Conservation (phyloP, 2,888 invertebrate genomes). For the Lithophane leautieri region DNA sequence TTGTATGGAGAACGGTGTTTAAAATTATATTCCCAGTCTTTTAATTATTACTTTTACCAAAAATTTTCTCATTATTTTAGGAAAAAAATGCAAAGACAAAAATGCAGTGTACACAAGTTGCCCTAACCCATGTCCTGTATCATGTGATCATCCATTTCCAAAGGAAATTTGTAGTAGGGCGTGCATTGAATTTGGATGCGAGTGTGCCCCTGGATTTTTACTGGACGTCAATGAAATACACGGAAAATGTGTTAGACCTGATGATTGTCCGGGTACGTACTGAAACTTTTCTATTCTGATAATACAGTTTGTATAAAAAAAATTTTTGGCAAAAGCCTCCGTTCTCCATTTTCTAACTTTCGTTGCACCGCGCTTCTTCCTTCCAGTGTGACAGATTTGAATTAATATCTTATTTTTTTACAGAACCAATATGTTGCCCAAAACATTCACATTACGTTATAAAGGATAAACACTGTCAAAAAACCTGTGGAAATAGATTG, state of each 20-base stretch:
- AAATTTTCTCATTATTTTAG: slow-evolving; percentile 20
- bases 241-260: slow-evolving; percentile 42
- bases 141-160: slow-evolving; percentile 62
- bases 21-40: too few relatives aligned
- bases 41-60: too few relatives aligned
- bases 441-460: slow-evolving; percentile 30
- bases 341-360: too few relatives aligned
- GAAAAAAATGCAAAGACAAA: slow-evolving; percentile 17
- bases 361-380: accelerated
- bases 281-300: neutral
- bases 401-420: neutral
- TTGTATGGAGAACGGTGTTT: too few relatives aligned
- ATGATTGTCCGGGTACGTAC: slow-evolving; percentile 49
- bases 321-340: too few relatives aligned
- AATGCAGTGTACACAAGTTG: slow-evolving; percentile 17
- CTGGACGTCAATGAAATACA: neutral
- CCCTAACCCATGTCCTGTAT: slow-evolving; percentile 61
- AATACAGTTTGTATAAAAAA: neutral
- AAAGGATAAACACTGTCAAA: slow-evolving; percentile 38
- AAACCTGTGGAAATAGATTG: slow-evolving; percentile 50
- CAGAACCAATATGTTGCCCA: slow-evolving; percentile 32
- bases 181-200: slow-evolving; percentile 44
- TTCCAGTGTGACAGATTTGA: neutral
- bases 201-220: slow-evolving; percentile 47
- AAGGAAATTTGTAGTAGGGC: slow-evolving; percentile 32